phyloP scores from a whole-genome alignment of 1,140 invertebrate genomes.

The Schlechtendalia chinensis region DNA sequence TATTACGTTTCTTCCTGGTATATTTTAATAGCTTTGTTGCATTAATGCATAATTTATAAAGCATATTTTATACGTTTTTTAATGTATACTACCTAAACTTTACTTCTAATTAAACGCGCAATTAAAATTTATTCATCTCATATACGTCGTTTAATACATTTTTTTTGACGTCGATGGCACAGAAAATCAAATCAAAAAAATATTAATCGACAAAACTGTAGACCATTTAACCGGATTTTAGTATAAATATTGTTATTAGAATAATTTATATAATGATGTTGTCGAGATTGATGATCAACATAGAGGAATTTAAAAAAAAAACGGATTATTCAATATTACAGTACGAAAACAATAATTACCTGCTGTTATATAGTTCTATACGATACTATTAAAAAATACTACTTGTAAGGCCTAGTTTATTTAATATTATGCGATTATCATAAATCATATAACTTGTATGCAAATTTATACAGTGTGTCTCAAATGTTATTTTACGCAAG shows the following conservation, averaged over 20 bases:
- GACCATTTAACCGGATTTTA: constrained; percentile 15
- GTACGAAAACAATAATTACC: constrained; percentile 23
- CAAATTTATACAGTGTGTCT: too few species aligned
- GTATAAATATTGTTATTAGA: constrained; percentile 20
- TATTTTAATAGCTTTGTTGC: too few species aligned
- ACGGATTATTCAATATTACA: too few species aligned
- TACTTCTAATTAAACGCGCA: too few species aligned
- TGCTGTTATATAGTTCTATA: constrained; percentile 13
- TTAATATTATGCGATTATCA: constrained; percentile 22
- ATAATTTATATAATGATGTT: constrained; percentile 9
- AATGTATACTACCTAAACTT: too few species aligned
- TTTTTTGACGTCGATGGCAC: neutral
- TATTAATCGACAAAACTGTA: neutral
- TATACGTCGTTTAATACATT: neutral
- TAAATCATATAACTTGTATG: constrained; percentile 22
- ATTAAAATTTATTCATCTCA: too few species aligned
- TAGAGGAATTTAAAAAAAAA: constrained; percentile 5
- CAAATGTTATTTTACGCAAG: too few species aligned
- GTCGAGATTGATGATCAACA: constrained; percentile 13
- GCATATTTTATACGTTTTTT: too few species aligned
- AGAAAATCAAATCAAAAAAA: neutral
- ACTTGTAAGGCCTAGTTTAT: neutral
- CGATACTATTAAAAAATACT: neutral
- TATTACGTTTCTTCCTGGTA: too few species aligned
- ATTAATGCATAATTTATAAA: too few species aligned